Conservation (phyloP, 64 coral and sea anemone genomes). For the Montipora foliosa region DNA sequence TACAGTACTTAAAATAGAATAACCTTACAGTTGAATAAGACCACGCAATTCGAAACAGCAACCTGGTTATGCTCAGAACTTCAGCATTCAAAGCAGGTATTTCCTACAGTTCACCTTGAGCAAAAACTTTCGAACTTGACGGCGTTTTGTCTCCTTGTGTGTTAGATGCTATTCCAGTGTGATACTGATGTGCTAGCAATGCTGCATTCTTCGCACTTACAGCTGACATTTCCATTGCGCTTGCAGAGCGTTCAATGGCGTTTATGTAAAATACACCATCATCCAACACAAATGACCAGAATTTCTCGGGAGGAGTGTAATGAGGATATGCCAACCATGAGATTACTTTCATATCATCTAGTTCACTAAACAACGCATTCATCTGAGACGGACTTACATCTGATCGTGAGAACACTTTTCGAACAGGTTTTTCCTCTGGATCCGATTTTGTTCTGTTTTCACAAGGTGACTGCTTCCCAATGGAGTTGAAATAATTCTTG, state of each 20-base stretch:
- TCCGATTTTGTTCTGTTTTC: conserved; percentile 38
- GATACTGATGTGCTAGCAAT: conserved; percentile 79
- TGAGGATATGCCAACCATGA: conserved; percentile 93
- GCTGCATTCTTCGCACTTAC: conserved; percentile 88
- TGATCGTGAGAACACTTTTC: conserved; percentile 90
- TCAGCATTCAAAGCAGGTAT: too few species aligned
- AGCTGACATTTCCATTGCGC: conserved; percentile 99
- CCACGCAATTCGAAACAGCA: too few species aligned
- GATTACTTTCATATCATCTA: conserved; percentile 56
- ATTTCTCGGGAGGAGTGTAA: conserved; percentile 81
- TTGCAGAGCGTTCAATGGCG: conserved; percentile 92
- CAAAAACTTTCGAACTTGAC: not conserved
- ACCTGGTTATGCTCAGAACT: too few species aligned
- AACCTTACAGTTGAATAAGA: too few species aligned
- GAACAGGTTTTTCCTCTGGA: conserved; percentile 49
- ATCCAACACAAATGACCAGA: conserved; percentile 91
- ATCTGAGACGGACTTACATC: conserved; percentile 57
- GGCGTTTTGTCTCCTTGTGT: not conserved
- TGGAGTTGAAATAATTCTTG: conserved; percentile 90
- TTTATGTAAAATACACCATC: conserved; percentile 97
- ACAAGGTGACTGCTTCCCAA: conserved; percentile 77
- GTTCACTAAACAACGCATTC: conserved; percentile 61
- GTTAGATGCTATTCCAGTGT: not conserved
- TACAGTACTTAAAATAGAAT: too few species aligned
- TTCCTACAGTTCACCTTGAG: conserved; percentile 1